A percentile compares a stretch with the other conserved stretches of the same genome.
Conservation (phyloP, 2,113 vertebrate species). For the Mungos mungo region DNA sequence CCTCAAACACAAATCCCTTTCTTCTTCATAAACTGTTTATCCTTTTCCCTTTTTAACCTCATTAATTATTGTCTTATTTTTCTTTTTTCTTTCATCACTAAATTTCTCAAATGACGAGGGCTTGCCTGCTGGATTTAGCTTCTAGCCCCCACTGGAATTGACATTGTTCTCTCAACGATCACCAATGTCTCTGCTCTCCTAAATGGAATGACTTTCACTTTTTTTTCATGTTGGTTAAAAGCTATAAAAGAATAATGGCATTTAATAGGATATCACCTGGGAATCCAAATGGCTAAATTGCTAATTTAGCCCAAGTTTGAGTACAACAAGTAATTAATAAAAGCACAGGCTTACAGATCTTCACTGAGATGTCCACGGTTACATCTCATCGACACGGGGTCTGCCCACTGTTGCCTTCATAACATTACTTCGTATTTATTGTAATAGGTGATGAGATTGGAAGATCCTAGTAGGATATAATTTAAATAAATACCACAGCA, state of each 20-base stretch:
- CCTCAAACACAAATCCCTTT: background rate
- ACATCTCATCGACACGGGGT: background rate
- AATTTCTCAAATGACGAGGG: background rate
- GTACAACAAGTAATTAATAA: background rate
- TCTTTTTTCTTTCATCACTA: background rate
- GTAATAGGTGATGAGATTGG: background rate
- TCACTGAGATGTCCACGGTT: background rate
- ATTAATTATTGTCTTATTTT: background rate
- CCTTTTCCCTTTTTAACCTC: background rate
- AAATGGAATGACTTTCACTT: background rate
- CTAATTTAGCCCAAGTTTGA: background rate
- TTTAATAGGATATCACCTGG: background rate
- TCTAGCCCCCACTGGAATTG: background rate
- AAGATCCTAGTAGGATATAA: background rate
- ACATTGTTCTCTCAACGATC: background rate
- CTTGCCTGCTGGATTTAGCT: background rate
- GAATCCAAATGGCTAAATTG: background rate
- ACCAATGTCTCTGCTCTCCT: background rate
- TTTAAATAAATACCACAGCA: background rate
- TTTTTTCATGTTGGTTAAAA: conserved; percentile 32
- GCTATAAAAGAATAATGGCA: background rate
- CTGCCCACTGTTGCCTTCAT: background rate
- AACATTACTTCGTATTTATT: conserved; percentile 3
- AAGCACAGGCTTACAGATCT: background rate
- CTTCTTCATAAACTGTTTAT: background rate